These are phyloP conservation scores for Antennarius maculatus DNA, from an alignment of 2,797 vertebrate species.

Conservation along the genomic window DNA sequence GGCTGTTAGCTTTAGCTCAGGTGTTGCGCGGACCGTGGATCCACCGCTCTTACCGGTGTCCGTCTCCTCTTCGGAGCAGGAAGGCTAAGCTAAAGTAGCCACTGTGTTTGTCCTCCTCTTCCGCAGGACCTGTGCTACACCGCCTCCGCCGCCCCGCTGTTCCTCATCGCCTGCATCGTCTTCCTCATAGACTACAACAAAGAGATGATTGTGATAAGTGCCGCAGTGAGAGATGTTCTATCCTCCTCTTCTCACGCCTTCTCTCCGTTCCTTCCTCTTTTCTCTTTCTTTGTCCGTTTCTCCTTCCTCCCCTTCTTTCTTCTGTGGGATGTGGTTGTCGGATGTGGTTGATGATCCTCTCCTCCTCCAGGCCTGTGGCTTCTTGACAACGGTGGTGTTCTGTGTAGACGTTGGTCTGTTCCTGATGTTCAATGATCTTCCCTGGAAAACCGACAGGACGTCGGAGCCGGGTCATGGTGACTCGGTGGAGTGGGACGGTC, in stretches of 20 bases:
- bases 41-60: neutral
- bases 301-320: neutral
- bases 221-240: constrained; percentile 75
- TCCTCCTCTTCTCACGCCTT: no score
- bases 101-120: neutral
- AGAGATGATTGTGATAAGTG: constrained; percentile 53
- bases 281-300: neutral
- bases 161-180: constrained; percentile 81
- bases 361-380: constrained; percentile 84
- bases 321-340: no score
- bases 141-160: neutral
- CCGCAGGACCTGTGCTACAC: constrained; percentile 83
- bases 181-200: constrained; percentile 68
- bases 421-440: neutral
- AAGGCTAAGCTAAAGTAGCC: no score
- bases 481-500: accelerated
- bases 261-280: neutral
- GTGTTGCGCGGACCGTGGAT: no score
- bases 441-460: constrained; percentile 1
- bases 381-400: constrained; percentile 79
- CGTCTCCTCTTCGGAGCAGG: constrained; percentile 7
- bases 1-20: no score
- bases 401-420: constrained; percentile 45
- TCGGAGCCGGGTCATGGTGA: neutral
- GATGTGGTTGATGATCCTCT: neutral